These are phyloP conservation scores for Gracilinanus agilis DNA, from an alignment of 2,113 vertebrate genomes.

Conservation along the genomic window DNA sequence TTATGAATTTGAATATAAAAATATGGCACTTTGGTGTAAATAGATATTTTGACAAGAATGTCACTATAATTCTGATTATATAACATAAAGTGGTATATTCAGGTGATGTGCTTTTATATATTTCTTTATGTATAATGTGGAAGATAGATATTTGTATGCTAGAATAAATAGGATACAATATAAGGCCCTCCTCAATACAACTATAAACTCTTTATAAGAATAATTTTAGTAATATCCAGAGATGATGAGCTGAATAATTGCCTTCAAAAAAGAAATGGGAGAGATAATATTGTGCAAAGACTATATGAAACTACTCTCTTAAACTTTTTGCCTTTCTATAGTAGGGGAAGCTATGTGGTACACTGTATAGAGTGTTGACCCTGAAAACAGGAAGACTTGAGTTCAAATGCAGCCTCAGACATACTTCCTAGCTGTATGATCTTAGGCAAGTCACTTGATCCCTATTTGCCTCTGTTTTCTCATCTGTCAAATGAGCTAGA, in stretches of 20 bases:
- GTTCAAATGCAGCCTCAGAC: too few relatives aligned
- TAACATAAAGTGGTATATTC: neutral
- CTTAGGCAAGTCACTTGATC: too few relatives aligned
- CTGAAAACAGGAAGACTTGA: neutral
- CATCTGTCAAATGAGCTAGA: too few relatives aligned
- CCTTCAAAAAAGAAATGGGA: slow-evolving; percentile 13
- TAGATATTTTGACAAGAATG: slow-evolving; percentile 14
- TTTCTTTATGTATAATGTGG: neutral
- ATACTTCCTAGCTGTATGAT: too few relatives aligned
- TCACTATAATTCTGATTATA: neutral
- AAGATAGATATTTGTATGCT: neutral
- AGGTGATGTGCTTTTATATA: neutral
- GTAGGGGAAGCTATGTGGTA: neutral
- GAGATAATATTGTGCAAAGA: neutral
- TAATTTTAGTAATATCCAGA: neutral
- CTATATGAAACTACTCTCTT: neutral
- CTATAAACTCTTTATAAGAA: too few relatives aligned
- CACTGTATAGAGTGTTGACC: neutral
- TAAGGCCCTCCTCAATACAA: neutral
- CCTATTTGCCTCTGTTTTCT: too few relatives aligned
- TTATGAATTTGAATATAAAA: neutral
- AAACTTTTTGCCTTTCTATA: neutral
- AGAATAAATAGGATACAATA: neutral
- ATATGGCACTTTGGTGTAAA: neutral
- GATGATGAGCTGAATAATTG: neutral